These are phyloP conservation scores for Poecilia velifera DNA, from an alignment of 2,797 vertebrate genomes.

Conservation along the genomic window DNA sequence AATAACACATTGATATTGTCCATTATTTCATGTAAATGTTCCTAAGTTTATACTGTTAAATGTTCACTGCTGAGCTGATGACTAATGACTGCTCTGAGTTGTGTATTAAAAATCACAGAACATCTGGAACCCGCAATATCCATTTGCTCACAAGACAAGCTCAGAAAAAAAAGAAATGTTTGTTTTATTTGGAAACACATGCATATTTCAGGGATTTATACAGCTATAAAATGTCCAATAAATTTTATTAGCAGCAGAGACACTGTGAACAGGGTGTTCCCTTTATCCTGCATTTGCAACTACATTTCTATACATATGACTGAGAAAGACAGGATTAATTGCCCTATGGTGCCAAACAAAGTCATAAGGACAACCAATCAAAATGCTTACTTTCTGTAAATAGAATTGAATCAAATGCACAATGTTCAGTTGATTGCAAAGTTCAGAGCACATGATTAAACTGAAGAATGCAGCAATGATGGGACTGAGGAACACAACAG, in stretches of 20 bases:
- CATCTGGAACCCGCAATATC: constrained; percentile 27
- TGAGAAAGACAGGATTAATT: constrained; percentile 29
- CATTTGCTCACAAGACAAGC: constrained; percentile 36
- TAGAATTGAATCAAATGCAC: constrained; percentile 10
- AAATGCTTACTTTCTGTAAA: constrained; percentile 7
- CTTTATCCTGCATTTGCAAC: constrained; percentile 51
- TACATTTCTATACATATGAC: constrained; percentile 59
- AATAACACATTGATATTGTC: constrained; percentile 41
- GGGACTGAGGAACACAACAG: neutral
- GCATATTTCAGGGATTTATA: constrained; percentile 45
- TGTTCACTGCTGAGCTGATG: constrained; percentile 45
- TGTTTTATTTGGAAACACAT: constrained; percentile 19
- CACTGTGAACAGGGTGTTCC: constrained; percentile 15
- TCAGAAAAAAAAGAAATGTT: constrained; percentile 14
- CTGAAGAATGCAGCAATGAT: constrained; percentile 21
- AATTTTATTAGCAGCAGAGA: constrained; percentile 37
- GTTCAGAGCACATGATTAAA: constrained; percentile 31
- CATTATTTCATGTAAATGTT: constrained; percentile 56
- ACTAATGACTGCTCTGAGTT: constrained; percentile 31
- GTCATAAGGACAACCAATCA: constrained; percentile 4
- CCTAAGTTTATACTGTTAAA: constrained; percentile 49
- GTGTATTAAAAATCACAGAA: constrained; percentile 47
- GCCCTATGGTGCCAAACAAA: constrained; percentile 12
- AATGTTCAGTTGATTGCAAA: constrained; percentile 26
- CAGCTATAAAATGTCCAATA: constrained; percentile 40